A percentile compares a stretch with the other conserved stretches of the same genome.
Conservation (phyloP, 2,888 invertebrate species). For the Graphium colonna region DNA sequence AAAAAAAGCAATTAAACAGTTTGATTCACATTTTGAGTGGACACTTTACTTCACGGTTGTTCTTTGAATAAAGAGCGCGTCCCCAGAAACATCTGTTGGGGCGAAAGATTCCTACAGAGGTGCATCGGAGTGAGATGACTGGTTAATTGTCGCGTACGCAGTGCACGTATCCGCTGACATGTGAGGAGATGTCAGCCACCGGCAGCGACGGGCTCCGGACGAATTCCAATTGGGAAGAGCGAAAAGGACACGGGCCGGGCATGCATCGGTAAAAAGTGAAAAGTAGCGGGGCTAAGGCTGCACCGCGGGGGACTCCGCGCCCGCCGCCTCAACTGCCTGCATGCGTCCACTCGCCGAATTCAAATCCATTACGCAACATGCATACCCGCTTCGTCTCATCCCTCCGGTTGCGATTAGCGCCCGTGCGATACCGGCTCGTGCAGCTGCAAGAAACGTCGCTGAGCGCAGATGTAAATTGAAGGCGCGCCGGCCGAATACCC, state of each 20-base stretch:
- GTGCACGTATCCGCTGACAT: conserved; percentile 72
- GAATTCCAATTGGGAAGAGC: conserved; percentile 77
- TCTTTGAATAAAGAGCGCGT: conserved; percentile 62
- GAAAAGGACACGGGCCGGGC: conserved; percentile 78
- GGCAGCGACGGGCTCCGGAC: conserved; percentile 75
- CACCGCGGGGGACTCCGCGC: conserved; percentile 61
- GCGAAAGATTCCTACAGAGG: conserved; percentile 50
- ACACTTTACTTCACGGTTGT: conserved; percentile 61
- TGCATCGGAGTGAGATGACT: conserved; percentile 54
- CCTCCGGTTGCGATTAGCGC: conserved; percentile 24
- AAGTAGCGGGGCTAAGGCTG: conserved; percentile 57
- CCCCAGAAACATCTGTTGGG: conserved; percentile 48
- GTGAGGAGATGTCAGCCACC: conserved; percentile 79
- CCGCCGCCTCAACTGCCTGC: conserved; percentile 36
- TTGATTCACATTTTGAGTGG: conserved; percentile 54
- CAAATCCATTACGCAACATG: conserved; percentile 41
- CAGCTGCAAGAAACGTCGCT: not conserved
- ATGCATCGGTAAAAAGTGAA: conserved; percentile 60
- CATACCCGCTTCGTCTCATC: conserved; percentile 31
- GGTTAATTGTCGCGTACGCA: conserved; percentile 74
- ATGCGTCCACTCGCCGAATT: conserved; percentile 42
- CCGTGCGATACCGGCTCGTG: not conserved
- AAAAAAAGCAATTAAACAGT: conserved; percentile 50
- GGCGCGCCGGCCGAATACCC: conserved; percentile 10
- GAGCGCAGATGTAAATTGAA: conserved; percentile 5